These are phyloP conservation scores for Zaprionus lachaisei DNA, from an alignment of 1,140 invertebrate species.

Conservation along the genomic window DNA sequence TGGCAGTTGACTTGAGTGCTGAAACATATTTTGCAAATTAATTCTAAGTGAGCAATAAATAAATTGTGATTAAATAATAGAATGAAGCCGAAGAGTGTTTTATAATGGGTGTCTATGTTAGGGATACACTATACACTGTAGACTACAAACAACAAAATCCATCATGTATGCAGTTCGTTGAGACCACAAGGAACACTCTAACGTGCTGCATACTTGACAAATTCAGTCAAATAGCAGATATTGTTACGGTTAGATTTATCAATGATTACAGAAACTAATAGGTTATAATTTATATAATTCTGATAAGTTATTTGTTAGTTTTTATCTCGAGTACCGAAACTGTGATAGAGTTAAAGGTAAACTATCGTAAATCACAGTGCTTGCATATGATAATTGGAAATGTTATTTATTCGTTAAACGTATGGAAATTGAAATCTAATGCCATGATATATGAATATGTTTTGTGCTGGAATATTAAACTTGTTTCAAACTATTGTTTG, in stretches of 20 bases:
- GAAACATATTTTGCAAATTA: constrained; percentile 47
- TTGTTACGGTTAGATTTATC: background rate
- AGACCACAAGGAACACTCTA: constrained; percentile 2
- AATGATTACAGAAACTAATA: background rate
- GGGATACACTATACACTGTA: background rate
- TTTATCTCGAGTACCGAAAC: no score
- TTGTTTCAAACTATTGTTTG: background rate
- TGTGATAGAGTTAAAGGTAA: no score
- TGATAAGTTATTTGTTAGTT: background rate
- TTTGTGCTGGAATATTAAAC: background rate
- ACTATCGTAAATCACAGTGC: no score
- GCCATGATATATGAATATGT: background rate
- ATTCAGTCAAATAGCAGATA: background rate
- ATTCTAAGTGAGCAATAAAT: constrained; percentile 70
- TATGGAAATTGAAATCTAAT: no score
- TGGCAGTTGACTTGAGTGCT: constrained; percentile 34
- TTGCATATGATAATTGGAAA: no score
- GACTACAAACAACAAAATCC: constrained; percentile 2
- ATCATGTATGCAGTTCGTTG: constrained; percentile 23
- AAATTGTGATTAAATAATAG: constrained; percentile 65
- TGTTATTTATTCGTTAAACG: no score
- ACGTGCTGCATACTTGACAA: constrained; percentile 49
- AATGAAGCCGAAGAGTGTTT: constrained; percentile 26
- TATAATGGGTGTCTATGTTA: background rate
- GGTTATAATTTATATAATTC: background rate